These are phyloP conservation scores for Daktulosphaira vitifoliae DNA, from an alignment of 1,140 invertebrate genomes.

Conservation along the genomic window DNA sequence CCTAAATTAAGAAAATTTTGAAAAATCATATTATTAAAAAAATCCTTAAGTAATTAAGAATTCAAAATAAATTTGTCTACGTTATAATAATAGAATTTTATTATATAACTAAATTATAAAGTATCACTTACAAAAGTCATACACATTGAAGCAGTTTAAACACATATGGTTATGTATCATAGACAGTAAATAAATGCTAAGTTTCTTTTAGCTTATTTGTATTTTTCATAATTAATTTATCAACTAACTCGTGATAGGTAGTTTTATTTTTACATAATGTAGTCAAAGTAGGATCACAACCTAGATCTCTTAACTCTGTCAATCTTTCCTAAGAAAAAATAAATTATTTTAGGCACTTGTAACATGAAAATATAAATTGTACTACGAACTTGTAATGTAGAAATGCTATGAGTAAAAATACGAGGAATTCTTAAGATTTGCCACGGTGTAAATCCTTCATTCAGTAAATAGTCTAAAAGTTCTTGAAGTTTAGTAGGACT, in stretches of 20 bases:
- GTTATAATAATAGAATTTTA: too few relatives aligned
- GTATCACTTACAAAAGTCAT: too few relatives aligned
- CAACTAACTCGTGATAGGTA: constrained; percentile 17
- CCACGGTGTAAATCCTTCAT: neutral
- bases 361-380: neutral
- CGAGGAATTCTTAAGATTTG: constrained; percentile 9
- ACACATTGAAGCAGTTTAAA: too few relatives aligned
- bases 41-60: too few relatives aligned
- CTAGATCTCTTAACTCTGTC: constrained; percentile 8
- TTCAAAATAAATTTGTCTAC: too few relatives aligned
- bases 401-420: constrained; percentile 23
- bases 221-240: constrained; percentile 16
- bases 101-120: too few relatives aligned
- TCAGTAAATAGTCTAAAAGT: constrained; percentile 13
- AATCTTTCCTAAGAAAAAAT: constrained; percentile 14
- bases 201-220: neutral
- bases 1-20: too few relatives aligned
- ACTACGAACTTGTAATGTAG: constrained; percentile 3
- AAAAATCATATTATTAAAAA: too few relatives aligned
- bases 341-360: neutral
- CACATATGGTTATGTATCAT: too few relatives aligned
- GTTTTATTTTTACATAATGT: constrained; percentile 17
- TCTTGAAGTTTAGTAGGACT: constrained; percentile 16
- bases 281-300: neutral
- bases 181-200: too few relatives aligned